Conservation (phyloP, 2,113 vertebrate species). For the Opisthocomus hoazin region DNA sequence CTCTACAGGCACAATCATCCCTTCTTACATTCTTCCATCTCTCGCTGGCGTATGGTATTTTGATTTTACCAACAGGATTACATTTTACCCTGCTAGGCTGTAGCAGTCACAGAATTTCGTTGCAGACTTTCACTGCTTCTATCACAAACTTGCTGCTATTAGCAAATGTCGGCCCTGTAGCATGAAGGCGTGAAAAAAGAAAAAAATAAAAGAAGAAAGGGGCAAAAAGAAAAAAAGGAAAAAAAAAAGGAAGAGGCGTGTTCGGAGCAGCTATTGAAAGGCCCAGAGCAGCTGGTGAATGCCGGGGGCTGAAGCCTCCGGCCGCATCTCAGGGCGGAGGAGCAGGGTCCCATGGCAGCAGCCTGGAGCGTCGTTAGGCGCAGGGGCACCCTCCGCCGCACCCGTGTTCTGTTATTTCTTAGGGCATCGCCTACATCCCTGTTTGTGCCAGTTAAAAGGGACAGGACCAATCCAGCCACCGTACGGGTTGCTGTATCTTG, state of each 20-base stretch:
- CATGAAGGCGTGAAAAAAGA: background rate
- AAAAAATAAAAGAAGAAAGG: background rate
- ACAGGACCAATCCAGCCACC: background rate
- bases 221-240: fast-evolving
- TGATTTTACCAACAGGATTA: background rate
- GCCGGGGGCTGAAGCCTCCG: fast-evolving
- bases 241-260: too few species aligned
- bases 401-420: too few species aligned
- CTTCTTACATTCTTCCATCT: background rate
- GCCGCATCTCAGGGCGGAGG: fast-evolving
- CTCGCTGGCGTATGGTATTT: background rate
- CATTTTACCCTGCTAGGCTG: background rate
- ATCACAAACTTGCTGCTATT: background rate
- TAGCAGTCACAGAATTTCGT: background rate
- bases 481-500: fast-evolving
- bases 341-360: background rate
- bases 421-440: too few species aligned
- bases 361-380: fast-evolving
- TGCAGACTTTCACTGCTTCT: background rate
- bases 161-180: background rate
- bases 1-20: background rate
- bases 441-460: background rate
- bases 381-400: too few species aligned
- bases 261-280: background rate
- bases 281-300: background rate